Evolutionary conservation across 2,113 vertebrate species (phyloP).

Genomic region (Notarius lentiginosus): DNA sequence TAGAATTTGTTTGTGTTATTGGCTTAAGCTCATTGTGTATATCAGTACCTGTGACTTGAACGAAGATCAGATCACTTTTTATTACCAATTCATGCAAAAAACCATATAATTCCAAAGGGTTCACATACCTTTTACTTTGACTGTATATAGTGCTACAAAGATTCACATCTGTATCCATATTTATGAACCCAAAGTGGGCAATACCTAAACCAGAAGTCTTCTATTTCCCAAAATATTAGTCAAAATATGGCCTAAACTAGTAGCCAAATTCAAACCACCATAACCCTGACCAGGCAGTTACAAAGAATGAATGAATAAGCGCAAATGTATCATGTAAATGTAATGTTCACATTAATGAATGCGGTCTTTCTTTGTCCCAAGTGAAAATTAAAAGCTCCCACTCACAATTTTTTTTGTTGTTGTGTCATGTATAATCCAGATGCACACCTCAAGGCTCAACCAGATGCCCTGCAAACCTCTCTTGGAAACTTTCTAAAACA

Average conservation of each 20-base stretch:
- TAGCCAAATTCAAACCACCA: neutral
- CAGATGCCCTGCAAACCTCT: neutral
- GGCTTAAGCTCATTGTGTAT: too few species aligned
- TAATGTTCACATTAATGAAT: neutral
- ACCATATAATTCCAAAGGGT: too few species aligned
- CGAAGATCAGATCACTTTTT: too few species aligned
- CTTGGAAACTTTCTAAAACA: neutral
- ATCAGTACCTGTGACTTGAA: too few species aligned
- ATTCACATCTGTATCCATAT: too few species aligned
- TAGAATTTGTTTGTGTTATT: too few species aligned
- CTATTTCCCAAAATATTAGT: too few species aligned
- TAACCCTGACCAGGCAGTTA: neutral
- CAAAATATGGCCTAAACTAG: neutral
- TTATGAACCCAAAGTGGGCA: too few species aligned
- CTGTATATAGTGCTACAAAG: too few species aligned
- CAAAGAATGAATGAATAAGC: neutral
- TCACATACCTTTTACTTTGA: too few species aligned
- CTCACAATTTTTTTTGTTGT: neutral
- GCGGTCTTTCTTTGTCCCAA: neutral
- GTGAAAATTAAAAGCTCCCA: neutral
- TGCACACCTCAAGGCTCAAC: neutral
- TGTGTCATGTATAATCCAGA: neutral
- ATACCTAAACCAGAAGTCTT: neutral
- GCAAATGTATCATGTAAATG: neutral
- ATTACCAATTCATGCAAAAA: too few species aligned